These are phyloP conservation scores for Ariolimax columbianus DNA, from an alignment of 2,888 invertebrate genomes.

Conservation along the genomic window DNA sequence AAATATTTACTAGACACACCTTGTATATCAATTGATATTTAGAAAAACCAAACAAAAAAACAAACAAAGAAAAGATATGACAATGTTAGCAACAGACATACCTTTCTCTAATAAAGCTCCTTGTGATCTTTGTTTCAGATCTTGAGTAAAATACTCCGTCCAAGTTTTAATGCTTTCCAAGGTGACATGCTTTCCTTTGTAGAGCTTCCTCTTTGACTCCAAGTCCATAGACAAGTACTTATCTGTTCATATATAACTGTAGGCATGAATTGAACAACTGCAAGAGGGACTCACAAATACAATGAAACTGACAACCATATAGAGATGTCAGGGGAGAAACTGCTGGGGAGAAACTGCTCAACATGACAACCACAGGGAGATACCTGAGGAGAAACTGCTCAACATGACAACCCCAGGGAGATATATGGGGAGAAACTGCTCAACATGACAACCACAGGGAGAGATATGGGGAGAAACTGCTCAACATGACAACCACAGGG, in stretches of 20 bases:
- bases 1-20: too few species aligned
- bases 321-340: too few species aligned
- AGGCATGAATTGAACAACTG: not conserved
- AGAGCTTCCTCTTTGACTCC: constrained; percentile 74
- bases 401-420: too few species aligned
- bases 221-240: constrained; percentile 68
- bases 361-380: too few species aligned
- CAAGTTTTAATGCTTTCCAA: constrained; percentile 70
- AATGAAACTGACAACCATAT: not conserved
- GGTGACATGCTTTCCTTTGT: constrained; percentile 69
- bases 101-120: not conserved
- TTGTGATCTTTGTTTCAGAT: constrained; percentile 38
- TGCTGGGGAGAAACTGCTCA: too few species aligned
- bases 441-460: too few species aligned
- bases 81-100: not conserved
- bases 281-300: not conserved
- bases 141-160: constrained; percentile 63
- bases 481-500: too few species aligned
- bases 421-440: too few species aligned
- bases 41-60: constrained; percentile 16
- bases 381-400: too few species aligned
- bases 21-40: too few species aligned
- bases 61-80: not conserved
- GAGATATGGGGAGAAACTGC: too few species aligned
- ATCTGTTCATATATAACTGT: constrained; percentile 58